phyloP scores from a whole-genome alignment of 2,888 invertebrate species.

The Chymomyza caudatula region DNA sequence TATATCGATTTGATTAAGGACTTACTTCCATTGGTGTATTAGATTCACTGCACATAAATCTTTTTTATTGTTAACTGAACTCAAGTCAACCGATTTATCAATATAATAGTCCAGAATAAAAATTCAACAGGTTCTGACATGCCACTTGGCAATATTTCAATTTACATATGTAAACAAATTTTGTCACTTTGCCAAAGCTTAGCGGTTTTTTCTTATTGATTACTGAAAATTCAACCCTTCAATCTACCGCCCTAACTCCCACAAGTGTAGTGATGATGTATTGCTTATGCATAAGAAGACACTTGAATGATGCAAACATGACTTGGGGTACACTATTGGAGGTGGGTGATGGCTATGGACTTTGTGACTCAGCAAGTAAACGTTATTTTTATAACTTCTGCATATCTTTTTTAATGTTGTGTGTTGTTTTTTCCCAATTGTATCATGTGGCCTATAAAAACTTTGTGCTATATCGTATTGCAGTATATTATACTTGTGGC shows the following conservation, averaged over 20 bases:
- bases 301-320: constrained; percentile 25
- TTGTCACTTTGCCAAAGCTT: not conserved
- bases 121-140: not conserved
- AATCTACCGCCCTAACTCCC: not conserved
- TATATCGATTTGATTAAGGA: not conserved
- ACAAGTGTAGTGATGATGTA: constrained; percentile 36
- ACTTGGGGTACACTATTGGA: not conserved
- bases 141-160: not conserved
- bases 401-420: constrained; percentile 27
- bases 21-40: not conserved
- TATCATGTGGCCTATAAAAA: constrained; percentile 17
- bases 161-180: not conserved
- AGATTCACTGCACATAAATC: not conserved
- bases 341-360: not conserved
- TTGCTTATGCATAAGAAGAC: constrained; percentile 29
- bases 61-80: not conserved
- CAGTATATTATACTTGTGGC: not conserved
- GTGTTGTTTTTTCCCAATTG: constrained; percentile 20
- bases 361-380: constrained; percentile 33
- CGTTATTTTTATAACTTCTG: constrained; percentile 18
- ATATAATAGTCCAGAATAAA: not conserved
- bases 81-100: not conserved
- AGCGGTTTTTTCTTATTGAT: not conserved
- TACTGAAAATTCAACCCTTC: not conserved
- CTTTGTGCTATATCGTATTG: constrained; percentile 4